Evolutionary conservation across 2,113 vertebrate genomes (phyloP).

Genomic region (Furnarius figulus): DNA sequence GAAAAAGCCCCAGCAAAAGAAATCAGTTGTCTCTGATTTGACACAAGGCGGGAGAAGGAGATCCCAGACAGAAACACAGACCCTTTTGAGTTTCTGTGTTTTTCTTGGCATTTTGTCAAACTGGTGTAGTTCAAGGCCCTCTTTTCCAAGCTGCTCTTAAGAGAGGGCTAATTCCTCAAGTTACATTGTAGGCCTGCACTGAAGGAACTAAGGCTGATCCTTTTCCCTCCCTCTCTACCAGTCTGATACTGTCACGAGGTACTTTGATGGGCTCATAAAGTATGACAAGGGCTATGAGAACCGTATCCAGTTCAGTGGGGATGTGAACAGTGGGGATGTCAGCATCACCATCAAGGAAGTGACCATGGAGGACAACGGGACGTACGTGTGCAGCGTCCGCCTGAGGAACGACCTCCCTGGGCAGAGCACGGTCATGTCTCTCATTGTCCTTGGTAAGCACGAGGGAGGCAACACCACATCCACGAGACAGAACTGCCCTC

Average conservation of each 20-base stretch:
- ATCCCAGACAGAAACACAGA: not conserved
- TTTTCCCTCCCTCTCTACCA: slow-evolving; percentile 24
- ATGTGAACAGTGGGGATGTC: not conserved
- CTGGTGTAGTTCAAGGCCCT: not conserved
- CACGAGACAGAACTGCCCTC: not conserved
- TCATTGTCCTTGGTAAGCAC: slow-evolving; percentile 86
- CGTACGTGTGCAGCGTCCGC: slow-evolving; percentile 73
- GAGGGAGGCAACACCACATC: not conserved
- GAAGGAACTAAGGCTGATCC: not conserved
- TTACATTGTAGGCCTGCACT: not conserved
- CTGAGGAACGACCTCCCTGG: slow-evolving; percentile 60
- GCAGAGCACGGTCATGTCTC: slow-evolving; percentile 22
- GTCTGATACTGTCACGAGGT: slow-evolving; percentile 61
- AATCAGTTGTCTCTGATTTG: not conserved
- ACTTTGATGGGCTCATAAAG: not conserved
- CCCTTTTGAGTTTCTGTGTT: not conserved
- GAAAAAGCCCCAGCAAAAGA: not conserved
- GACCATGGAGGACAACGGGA: slow-evolving; percentile 83
- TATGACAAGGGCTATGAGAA: slow-evolving; percentile 62
- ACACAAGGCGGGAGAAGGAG: not conserved
- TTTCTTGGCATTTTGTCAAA: not conserved
- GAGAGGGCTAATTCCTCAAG: not conserved
- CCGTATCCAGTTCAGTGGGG: slow-evolving; percentile 41
- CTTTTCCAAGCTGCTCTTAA: not conserved
- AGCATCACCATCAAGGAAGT: slow-evolving; percentile 70